These are phyloP conservation scores for Atractosteus spatula DNA, from an alignment of 2,113 vertebrate species.

Conservation along the genomic window DNA sequence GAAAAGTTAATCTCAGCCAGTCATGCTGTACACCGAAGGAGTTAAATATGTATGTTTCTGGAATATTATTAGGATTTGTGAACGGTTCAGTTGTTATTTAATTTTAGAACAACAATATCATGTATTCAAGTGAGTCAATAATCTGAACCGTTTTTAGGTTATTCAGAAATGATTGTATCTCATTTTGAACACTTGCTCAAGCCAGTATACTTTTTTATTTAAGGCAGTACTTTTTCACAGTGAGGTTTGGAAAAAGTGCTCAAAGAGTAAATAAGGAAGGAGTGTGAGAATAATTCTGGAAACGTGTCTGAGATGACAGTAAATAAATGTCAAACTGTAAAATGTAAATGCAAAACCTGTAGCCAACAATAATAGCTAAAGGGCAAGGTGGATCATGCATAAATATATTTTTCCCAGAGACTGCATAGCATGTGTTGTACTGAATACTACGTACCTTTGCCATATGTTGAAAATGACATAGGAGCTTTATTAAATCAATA, in stretches of 20 bases:
- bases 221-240: no score
- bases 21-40: not conserved
- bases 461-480: not conserved
- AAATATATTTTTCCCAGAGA: not conserved
- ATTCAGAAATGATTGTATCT: no score
- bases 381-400: constrained; percentile 57
- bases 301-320: not conserved
- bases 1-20: not conserved
- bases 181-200: no score
- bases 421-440: not conserved
- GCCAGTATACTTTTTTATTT: no score
- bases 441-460: not conserved
- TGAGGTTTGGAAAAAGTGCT: no score
- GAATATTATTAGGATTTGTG: not conserved
- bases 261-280: no score
- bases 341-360: constrained; percentile 29
- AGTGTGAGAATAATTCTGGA: no score
- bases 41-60: not conserved
- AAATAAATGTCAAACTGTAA: not conserved
- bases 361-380: constrained; percentile 60
- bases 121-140: no score
- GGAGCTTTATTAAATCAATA: not conserved
- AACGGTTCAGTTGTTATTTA: not conserved
- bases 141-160: no score
- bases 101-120: not conserved